These are phyloP conservation scores for Martes martes DNA, from an alignment of 2,113 vertebrate species.

Conservation along the genomic window DNA sequence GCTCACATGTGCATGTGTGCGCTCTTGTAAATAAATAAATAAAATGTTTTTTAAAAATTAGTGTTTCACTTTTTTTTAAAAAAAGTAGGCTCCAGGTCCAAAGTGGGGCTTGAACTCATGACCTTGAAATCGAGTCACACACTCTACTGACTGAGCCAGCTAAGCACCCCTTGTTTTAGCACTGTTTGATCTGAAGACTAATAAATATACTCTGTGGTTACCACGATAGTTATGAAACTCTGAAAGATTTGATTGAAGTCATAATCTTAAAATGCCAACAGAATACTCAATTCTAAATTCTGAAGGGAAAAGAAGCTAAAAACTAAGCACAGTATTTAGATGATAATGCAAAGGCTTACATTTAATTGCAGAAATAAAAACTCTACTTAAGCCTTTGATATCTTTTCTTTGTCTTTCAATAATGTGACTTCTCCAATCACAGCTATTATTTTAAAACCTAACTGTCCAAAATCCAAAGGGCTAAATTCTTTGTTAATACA, in stretches of 20 bases:
- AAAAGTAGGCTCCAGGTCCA: background rate
- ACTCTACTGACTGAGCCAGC: background rate
- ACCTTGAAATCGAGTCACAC: background rate
- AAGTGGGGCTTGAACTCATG: background rate
- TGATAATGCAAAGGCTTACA: background rate
- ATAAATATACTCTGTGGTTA: background rate
- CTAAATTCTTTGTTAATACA: conserved; percentile 45
- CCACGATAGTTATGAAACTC: background rate
- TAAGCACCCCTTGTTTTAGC: background rate
- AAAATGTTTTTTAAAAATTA: background rate
- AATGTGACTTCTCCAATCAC: conserved; percentile 67
- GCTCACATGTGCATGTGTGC: background rate
- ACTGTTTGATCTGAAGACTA: background rate
- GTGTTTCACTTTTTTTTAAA: background rate
- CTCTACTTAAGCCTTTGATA: background rate
- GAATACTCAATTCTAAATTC: conserved; percentile 12
- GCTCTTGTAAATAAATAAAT: background rate
- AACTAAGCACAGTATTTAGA: background rate
- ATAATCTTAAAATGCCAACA: conserved; percentile 42
- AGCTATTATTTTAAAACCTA: conserved; percentile 72
- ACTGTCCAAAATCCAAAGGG: conserved; percentile 70
- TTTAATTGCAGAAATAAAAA: conserved; percentile 31
- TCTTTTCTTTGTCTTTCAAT: conserved; percentile 48
- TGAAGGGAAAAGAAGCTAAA: background rate
- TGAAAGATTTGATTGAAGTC: conserved; percentile 4